Evolutionary conservation across 1,140 invertebrate genomes (phyloP).

Genomic region (Cotesia typhae): DNA sequence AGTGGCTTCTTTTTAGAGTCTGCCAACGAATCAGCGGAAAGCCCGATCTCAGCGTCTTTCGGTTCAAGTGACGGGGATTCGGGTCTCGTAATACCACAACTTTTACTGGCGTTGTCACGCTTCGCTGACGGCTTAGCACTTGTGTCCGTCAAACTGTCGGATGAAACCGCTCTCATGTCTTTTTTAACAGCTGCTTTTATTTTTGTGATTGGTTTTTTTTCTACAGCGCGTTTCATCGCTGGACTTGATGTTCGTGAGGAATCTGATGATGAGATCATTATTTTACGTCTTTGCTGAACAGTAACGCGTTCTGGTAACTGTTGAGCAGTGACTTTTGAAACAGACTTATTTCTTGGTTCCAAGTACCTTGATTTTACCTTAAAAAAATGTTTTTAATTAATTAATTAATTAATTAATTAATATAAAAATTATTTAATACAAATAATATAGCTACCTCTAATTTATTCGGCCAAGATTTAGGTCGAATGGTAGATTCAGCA

Average conservation of each 20-base stretch:
- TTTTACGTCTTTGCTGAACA: conserved; percentile 54
- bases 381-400: conserved; percentile 21
- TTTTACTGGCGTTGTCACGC: conserved; percentile 55
- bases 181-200: conserved; percentile 61
- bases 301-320: conserved; percentile 52
- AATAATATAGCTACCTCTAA: conserved; percentile 52
- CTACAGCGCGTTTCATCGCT: conserved; percentile 67
- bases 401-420: not conserved
- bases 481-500: conserved; percentile 49
- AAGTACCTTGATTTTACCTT: conserved; percentile 69
- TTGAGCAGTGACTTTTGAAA: conserved; percentile 48
- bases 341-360: conserved; percentile 63
- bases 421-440: not conserved
- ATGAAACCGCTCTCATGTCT: conserved; percentile 63
- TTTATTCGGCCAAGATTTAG: conserved; percentile 65
- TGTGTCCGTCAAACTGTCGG: conserved; percentile 66
- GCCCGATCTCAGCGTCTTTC: conserved; percentile 60
- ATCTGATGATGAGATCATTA: conserved; percentile 69
- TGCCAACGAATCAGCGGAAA: conserved; percentile 66
- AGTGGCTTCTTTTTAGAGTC: conserved; percentile 64
- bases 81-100: conserved; percentile 62
- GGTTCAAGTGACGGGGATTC: conserved; percentile 60
- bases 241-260: conserved; percentile 75
- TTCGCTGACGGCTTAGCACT: conserved; percentile 49
- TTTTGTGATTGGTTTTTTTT: conserved; percentile 56